A percentile compares a stretch with the other conserved stretches of the same genome.
These are phyloP conservation scores for Suncus etruscus DNA, from an alignment of 2,113 vertebrate genomes.

Conservation along the genomic window DNA sequence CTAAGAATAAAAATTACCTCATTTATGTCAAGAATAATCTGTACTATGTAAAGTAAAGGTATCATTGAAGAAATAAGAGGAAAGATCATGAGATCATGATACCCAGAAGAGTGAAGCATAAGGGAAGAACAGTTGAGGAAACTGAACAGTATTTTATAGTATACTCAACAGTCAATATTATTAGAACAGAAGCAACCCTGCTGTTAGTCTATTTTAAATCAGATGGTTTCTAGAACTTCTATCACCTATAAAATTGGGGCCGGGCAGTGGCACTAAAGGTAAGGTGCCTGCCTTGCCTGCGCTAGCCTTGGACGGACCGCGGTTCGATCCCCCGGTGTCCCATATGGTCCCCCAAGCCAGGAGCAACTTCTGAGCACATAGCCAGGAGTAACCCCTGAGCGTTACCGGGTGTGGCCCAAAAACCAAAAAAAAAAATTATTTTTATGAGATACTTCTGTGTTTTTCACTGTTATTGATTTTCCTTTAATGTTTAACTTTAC, in stretches of 20 bases:
- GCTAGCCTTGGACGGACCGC: too few species aligned
- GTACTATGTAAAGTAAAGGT: too few species aligned
- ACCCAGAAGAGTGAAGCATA: not conserved
- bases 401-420: too few species aligned
- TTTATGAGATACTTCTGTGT: not conserved
- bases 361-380: too few species aligned
- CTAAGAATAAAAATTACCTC: not conserved
- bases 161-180: not conserved
- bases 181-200: not conserved
- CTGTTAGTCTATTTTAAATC: not conserved
- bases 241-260: not conserved
- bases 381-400: too few species aligned
- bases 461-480: not conserved
- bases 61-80: not conserved
- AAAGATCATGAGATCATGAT: not conserved
- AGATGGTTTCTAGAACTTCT: not conserved
- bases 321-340: too few species aligned
- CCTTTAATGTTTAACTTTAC: not conserved
- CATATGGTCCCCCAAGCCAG: too few species aligned
- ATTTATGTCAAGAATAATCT: not conserved
- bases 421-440: too few species aligned
- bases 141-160: not conserved
- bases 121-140: not conserved
- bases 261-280: too few species aligned
- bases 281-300: too few species aligned